Conservation (phyloP, 2,888 invertebrate species). For the Gari tellinella region DNA sequence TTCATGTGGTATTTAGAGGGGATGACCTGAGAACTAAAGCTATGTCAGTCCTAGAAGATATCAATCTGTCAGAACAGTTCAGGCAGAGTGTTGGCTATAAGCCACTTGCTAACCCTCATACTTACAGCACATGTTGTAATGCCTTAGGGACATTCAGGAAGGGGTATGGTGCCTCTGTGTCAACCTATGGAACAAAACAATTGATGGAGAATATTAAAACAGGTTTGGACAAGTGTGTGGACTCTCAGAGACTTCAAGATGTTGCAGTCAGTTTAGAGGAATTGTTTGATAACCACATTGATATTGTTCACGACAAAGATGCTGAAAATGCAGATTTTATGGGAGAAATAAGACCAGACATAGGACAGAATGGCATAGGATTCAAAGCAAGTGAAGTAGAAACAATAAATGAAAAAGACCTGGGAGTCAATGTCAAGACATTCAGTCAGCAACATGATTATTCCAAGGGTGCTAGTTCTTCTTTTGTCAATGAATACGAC, state of each 20-base stretch:
- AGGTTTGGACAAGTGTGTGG: not conserved
- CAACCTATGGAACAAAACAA: conserved; percentile 1
- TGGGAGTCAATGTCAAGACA: no score
- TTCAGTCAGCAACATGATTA: no score
- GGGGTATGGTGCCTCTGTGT: not conserved
- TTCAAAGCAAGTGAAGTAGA: no score
- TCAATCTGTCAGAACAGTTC: conserved; percentile 29
- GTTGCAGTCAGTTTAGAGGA: conserved; percentile 29
- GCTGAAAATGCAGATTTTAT: not conserved
- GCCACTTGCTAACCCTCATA: conserved; percentile 25
- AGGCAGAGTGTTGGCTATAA: conserved; percentile 44
- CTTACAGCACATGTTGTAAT: conserved; percentile 40
- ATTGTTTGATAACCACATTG: conserved; percentile 27
- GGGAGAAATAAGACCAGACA: no score
- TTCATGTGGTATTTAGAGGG: no score
- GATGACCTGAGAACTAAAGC: no score
- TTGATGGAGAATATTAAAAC: not conserved
- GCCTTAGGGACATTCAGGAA: conserved; percentile 19
- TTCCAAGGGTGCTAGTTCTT: no score
- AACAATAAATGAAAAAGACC: no score
- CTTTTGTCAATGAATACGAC: no score
- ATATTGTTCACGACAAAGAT: not conserved
- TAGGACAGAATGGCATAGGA: no score
- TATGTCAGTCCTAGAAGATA: not conserved
- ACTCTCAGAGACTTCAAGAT: conserved; percentile 13